A percentile compares a stretch with the other conserved stretches of the same genome.
These are phyloP conservation scores for Glyphotaelius pellucidus DNA, from an alignment of 2,888 invertebrate species.

Conservation along the genomic window DNA sequence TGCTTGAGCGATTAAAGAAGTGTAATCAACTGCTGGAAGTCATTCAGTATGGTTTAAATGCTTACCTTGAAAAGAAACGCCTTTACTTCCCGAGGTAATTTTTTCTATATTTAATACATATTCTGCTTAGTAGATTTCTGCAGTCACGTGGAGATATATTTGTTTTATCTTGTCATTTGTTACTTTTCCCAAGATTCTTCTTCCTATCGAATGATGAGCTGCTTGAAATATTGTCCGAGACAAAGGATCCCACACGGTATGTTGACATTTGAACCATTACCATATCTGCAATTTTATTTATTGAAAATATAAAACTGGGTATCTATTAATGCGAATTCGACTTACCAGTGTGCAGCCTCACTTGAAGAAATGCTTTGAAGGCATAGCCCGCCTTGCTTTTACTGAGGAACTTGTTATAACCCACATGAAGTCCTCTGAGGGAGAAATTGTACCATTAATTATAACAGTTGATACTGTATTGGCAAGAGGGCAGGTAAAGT, in stretches of 20 bases:
- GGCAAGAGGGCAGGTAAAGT: constrained; percentile 88
- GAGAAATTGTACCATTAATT: constrained; percentile 87
- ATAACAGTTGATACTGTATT: constrained; percentile 89
- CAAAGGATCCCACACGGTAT: constrained; percentile 94
- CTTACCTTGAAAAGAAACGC: constrained; percentile 95
- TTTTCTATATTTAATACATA: neutral
- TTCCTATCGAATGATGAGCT: constrained; percentile 97
- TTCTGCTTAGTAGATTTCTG: no score
- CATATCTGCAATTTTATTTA: no score
- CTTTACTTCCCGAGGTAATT: constrained; percentile 88
- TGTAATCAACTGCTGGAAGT: constrained; percentile 91
- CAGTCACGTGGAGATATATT: no score
- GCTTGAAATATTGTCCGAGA: constrained; percentile 97
- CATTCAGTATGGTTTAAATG: constrained; percentile 95
- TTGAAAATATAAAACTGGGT: no score
- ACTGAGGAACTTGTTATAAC: constrained; percentile 92
- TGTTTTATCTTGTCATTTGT: neutral
- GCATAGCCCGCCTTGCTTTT: constrained; percentile 91
- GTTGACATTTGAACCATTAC: neutral
- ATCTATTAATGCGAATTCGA: no score
- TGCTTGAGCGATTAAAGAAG: constrained; percentile 93
- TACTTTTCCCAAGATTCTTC: constrained; percentile 81
- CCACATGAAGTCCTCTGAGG: constrained; percentile 91
- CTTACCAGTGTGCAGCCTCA: constrained; percentile 91
- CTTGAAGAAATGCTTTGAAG: constrained; percentile 97